These are phyloP conservation scores for Pangasius krempfi DNA, from an alignment of 2,797 vertebrate genomes.

Conservation along the genomic window DNA sequence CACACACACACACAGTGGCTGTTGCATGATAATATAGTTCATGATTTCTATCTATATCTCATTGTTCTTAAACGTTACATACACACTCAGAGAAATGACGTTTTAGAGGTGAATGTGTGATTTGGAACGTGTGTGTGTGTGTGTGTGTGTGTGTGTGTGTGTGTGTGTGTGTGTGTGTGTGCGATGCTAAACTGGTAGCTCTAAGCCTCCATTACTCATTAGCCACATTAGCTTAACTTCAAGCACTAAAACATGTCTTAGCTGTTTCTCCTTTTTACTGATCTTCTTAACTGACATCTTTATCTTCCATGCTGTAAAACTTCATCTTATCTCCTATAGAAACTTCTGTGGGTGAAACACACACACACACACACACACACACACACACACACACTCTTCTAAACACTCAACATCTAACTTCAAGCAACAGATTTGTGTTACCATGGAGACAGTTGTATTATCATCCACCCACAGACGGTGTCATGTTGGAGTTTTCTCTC, in stretches of 20 bases:
- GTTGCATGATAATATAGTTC: neutral
- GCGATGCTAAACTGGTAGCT: neutral
- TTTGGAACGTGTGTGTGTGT: neutral
- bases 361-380: conserved; percentile 22
- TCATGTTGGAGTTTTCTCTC: conserved; percentile 35
- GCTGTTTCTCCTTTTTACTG: neutral
- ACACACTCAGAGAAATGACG: neutral
- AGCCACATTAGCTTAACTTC: neutral
- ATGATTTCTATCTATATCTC: neutral
- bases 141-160: neutral
- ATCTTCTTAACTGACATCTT: neutral
- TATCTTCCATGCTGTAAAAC: neutral
- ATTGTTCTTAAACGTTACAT: neutral
- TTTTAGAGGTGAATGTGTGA: too few species aligned
- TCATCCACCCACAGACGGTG: conserved; percentile 57
- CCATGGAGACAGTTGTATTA: conserved; percentile 65
- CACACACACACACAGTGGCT: neutral
- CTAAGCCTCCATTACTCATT: neutral
- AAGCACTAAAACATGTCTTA: neutral
- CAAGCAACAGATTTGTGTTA: conserved; percentile 61
- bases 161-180: too few species aligned
- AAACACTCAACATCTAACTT: conserved; percentile 45
- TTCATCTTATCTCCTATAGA: neutral
- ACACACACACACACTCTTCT: conserved; percentile 27
- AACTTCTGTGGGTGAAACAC: neutral